Evolutionary conservation across 1,140 invertebrate species (phyloP).

Genomic region (Drosophila bifasciata): DNA sequence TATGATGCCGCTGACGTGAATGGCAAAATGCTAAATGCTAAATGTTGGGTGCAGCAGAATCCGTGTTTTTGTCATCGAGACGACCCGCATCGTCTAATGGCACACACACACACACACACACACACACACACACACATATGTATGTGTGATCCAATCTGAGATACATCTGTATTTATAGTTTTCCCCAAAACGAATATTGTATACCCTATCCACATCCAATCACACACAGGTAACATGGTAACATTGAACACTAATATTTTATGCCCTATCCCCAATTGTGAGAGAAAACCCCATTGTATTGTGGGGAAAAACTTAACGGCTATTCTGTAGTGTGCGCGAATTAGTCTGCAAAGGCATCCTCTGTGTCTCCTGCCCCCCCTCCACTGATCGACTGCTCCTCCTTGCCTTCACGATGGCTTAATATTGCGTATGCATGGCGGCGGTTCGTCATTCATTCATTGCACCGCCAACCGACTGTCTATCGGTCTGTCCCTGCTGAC

Average conservation of each 20-base stretch:
- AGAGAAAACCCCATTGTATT: too few species aligned
- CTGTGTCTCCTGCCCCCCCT: neutral
- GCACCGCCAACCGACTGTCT: conserved; percentile 37
- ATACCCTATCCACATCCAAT: neutral
- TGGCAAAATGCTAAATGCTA: conserved; percentile 47
- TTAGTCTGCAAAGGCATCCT: neutral
- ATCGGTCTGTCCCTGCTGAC: neutral
- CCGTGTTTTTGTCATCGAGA: conserved; percentile 52
- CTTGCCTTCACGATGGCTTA: conserved; percentile 61
- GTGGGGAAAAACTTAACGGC: too few species aligned
- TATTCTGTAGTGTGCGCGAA: neutral
- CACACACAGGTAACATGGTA: too few species aligned
- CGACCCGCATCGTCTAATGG: conserved; percentile 46
- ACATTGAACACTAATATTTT: too few species aligned
- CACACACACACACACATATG: conserved; percentile 7
- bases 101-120: neutral
- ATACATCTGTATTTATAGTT: conserved; percentile 2
- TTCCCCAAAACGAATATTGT: conserved; percentile 9
- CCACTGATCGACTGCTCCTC: conserved; percentile 11
- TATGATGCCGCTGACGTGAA: conserved; percentile 47
- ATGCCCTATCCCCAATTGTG: too few species aligned
- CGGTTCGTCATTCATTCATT: conserved; percentile 71
- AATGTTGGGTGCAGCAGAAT: conserved; percentile 42
- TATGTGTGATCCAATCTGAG: conserved; percentile 39
- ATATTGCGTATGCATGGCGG: conserved; percentile 68